These are phyloP conservation scores for Hyperoodon ampullatus DNA, from an alignment of 2,113 vertebrate genomes.

Conservation along the genomic window DNA sequence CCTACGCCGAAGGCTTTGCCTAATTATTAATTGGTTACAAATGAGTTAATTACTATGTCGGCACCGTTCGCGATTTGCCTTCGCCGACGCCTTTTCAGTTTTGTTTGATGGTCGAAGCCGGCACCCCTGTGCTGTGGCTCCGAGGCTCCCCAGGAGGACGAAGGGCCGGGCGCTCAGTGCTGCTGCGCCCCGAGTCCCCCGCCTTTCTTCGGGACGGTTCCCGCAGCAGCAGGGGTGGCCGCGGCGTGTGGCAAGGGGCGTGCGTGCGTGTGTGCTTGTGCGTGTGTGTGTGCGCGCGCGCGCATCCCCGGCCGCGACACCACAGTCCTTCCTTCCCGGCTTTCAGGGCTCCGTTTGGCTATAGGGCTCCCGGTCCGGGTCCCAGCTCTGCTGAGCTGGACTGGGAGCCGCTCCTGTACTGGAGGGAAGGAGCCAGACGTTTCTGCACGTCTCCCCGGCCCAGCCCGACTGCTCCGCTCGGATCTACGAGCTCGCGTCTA, in stretches of 20 bases:
- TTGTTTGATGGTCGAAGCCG: conserved; percentile 2
- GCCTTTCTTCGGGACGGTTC: not conserved
- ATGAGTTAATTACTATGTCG: conserved; percentile 84
- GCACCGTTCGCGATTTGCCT: conserved; percentile 70
- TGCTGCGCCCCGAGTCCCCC: not conserved
- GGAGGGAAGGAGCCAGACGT: not conserved
- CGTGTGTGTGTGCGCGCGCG: not conserved
- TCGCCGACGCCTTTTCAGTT: conserved; percentile 47
- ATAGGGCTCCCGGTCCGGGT: not conserved
- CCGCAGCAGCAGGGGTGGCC: not conserved
- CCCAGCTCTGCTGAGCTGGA: not conserved
- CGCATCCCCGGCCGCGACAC: not conserved
- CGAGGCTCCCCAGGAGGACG: not conserved
- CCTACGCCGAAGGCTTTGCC: conserved; percentile 63
- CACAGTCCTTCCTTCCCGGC: not conserved
- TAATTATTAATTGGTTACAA: conserved; percentile 82
- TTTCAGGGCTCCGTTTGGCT: not conserved
- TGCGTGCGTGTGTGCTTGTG: not conserved
- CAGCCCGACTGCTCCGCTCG: not conserved
- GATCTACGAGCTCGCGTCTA: not conserved
- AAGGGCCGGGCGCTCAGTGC: not conserved
- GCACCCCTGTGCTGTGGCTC: not conserved
- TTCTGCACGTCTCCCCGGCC: not conserved
- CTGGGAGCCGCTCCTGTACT: not conserved
- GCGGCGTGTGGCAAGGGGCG: not conserved